These are phyloP conservation scores for Rhagologus leucostigma DNA, from an alignment of 2,113 vertebrate genomes.

Conservation along the genomic window DNA sequence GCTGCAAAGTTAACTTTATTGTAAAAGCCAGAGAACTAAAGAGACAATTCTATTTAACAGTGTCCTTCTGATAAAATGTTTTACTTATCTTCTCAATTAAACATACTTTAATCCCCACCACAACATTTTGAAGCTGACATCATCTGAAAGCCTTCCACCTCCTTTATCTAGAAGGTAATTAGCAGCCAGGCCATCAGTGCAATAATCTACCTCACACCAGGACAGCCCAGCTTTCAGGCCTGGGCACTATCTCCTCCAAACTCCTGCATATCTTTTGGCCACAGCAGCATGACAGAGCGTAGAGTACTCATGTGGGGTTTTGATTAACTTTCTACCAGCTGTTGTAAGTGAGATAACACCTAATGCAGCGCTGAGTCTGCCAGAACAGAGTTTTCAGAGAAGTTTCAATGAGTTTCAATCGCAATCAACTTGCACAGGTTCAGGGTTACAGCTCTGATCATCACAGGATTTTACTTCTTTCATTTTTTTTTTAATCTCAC, in stretches of 20 bases:
- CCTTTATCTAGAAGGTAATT: not conserved
- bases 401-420: not conserved
- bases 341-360: not conserved
- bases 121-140: not conserved
- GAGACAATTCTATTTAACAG: not conserved
- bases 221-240: not conserved
- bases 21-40: not conserved
- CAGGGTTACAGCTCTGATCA: not conserved
- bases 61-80: not conserved
- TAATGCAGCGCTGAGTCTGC: not conserved
- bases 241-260: not conserved
- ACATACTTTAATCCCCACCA: not conserved
- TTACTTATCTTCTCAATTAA: conserved; percentile 1
- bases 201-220: not conserved
- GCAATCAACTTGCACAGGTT: not conserved
- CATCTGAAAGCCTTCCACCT: not conserved
- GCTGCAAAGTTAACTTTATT: not conserved
- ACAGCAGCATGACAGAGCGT: not conserved
- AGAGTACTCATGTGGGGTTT: not conserved
- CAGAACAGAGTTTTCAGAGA: not conserved
- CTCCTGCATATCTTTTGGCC: not conserved
- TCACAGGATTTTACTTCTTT: not conserved
- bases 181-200: not conserved
- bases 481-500: not conserved
- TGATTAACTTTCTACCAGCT: conserved; percentile 24